Base-by-base conservation (phyloP, 2,797 vertebrate genomes). In the Microhierax caerulescens region DNA sequence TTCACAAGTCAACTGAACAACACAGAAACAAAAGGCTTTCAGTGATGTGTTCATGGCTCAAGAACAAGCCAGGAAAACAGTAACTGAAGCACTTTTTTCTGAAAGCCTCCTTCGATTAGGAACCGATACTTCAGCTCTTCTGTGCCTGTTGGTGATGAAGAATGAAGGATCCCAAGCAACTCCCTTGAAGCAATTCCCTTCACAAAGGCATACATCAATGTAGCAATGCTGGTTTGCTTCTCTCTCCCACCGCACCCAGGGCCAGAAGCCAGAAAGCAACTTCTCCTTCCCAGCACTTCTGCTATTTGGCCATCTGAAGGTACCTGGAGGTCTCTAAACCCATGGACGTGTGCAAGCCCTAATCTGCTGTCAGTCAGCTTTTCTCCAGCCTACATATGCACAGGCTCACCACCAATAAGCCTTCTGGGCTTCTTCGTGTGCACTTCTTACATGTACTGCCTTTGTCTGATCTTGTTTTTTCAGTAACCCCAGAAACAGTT, bases 1-100 rank as follows among this genome's bases (percentile, higher is more conserved):
- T 39, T 63, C 70, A 14, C 32, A 5, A 39, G 53, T 3, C 67
- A 22, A 5, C 8, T 1, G 13, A n/a, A 21, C 43, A 4, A 12
- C 37, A 5, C 10, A 10, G 23, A 10, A 27, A 22, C 68, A 64
- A 39, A 60, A 60, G 2, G 19, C 47, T 68, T 13, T 2, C 73
- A 16, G 54, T 0, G 36, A 56, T 2, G 19, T 1, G 1, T 2
- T 4, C 5, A 8, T 30, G 59, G 39, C 61, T 37, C 67, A 5
- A 13, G 19, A 47, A 14, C 0, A 2, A 64, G 39, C 13, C 50
- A 9, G 77, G n/a, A 53, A 47, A 69, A 27, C 23, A 65, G 24
- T 8, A 64, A 41, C 11, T 3, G 2, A 5, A 50, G 17, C 0
- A 23, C 0, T 3, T 81, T 75, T 51, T 8, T 27, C 7, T n/a